Evolutionary conservation across 2,888 invertebrate species (phyloP), one percentile per base, ranked within the genome.

Genomic region (Esperia sulphurella): DNA sequence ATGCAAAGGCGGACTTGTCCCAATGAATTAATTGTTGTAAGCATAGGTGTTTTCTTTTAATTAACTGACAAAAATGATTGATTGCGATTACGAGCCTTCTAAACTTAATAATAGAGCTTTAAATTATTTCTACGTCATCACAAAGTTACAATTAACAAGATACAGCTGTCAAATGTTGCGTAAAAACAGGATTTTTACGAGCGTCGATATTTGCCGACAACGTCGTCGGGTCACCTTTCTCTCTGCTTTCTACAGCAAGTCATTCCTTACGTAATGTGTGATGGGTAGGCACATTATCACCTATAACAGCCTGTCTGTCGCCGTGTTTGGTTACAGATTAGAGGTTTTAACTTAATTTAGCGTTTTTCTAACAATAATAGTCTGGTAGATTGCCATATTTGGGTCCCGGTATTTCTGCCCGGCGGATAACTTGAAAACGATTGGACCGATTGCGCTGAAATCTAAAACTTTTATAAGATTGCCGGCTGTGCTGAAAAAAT

Each of bases 171-270:
- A 58, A 54, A 55, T 43, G 54, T 73, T 71, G 64, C 71, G 65
- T 71, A 71, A 72, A 61, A 53, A 58, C 68, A 29, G 58, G 68
- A 71, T 72, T 72, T 42, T 58, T 45, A 45, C 55, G 41, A 46
- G 61, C 59, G 59, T 62, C 63, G 61, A 71, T 72, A 65, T 75
- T 71, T 65, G 70, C 66, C 54, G 60, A 61, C 68, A 64, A 64
- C 61, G 57, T 21, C 10, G 60, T 59, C 49, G 61, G 52, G 59
- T 55, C 67, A 65, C 75, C 79, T 82, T 82, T 82, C 79, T 74
- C 72, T 67, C 66, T 48, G 63, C 83, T 82, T 82, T 83, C 83
- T 81, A 82, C 68, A 54, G 14, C 14, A 39, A 21, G 21, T 21
- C 21, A 21, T 5, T 21, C 21, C 21, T 39, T 39, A 14, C 39